phyloP scores from a whole-genome alignment of 2,113 vertebrate species.

The Piprites chloris region DNA sequence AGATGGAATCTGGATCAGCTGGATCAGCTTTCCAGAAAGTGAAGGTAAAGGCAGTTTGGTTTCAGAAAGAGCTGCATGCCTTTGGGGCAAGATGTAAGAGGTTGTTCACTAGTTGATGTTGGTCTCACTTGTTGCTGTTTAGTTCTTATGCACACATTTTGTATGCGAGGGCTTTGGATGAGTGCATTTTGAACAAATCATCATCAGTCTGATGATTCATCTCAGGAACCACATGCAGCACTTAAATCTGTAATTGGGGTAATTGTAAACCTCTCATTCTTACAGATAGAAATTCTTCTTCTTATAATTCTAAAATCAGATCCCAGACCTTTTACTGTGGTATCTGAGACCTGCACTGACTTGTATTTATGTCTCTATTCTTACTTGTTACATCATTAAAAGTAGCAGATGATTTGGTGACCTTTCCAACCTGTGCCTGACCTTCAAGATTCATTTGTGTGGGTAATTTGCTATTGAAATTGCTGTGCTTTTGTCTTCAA shows the following conservation, averaged over 20 bases:
- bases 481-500: slow-evolving; percentile 29
- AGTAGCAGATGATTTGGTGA: slow-evolving; percentile 35
- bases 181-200: slow-evolving; percentile 40
- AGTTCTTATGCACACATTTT: neutral
- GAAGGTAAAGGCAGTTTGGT: neutral
- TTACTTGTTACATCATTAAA: neutral
- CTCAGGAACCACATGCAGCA: slow-evolving; percentile 1
- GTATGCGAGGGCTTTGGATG: neutral
- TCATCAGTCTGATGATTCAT: slow-evolving; percentile 49
- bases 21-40: neutral
- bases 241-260: slow-evolving; percentile 29
- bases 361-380: slow-evolving; percentile 5
- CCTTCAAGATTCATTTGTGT: slow-evolving; percentile 61
- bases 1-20: neutral
- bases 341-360: neutral
- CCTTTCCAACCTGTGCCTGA: slow-evolving; percentile 54
- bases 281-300: slow-evolving; percentile 20
- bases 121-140: slow-evolving; percentile 12
- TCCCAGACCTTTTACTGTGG: neutral
- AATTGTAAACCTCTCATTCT: slow-evolving; percentile 47
- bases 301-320: neutral
- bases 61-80: neutral
- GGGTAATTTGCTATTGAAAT: slow-evolving; percentile 65
- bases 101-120: neutral
- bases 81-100: neutral